Evolutionary conservation across 2,113 vertebrate species (phyloP), one percentile per base, ranked within the genome.

Genomic region (Nettapus auritus): DNA sequence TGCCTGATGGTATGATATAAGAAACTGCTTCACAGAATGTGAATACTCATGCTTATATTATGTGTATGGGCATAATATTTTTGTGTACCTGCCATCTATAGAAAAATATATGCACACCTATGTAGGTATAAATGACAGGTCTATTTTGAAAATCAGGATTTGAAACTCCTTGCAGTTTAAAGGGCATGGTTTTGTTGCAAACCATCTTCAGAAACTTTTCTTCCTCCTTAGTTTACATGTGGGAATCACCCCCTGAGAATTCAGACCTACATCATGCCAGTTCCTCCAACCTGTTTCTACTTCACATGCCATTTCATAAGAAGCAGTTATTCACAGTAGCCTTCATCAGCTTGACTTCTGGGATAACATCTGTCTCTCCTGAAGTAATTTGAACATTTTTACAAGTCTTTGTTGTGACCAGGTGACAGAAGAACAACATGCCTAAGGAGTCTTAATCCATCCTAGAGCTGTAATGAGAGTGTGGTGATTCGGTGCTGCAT

Each of bases 1-100:
- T 44, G 42, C 0, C 0, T 23, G 31, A 20, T 55, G 68, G 53
- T 16, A 23, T 0, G 0, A 67, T 68, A 19, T 38, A 71, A 74
- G 13, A 79, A 83, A 15, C 33, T 36, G 16, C 16, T 89, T 76
- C 42, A 34, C 10, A 53, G 34, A 52, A 22, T 59, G 34, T 60
- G 15, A 71, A 3, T 38, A 20, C 12, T 94, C 19, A 16, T 63
- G 81, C 33, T 83, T 76, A 21, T 3, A 34, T 64, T 84, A 18
- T 28, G 36, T 53, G 33, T 57, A 29, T 87, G 14, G 87, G 52
- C 36, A 34, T 63, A 83, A 3, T 76, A 23, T 50, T 33, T 71
- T 84, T 86, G 50, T 79, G 64, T 52, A 26, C 0, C 0, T 85
- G 57, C n/a, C 40, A 31, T 86, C 62, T 59, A 28, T 68, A 28